Percentiles rank a stretch among this genome's conserved stretches.
These are phyloP conservation scores for Gorsachius goisagi DNA, from an alignment of 2,113 vertebrate species.

Conservation along the genomic window DNA sequence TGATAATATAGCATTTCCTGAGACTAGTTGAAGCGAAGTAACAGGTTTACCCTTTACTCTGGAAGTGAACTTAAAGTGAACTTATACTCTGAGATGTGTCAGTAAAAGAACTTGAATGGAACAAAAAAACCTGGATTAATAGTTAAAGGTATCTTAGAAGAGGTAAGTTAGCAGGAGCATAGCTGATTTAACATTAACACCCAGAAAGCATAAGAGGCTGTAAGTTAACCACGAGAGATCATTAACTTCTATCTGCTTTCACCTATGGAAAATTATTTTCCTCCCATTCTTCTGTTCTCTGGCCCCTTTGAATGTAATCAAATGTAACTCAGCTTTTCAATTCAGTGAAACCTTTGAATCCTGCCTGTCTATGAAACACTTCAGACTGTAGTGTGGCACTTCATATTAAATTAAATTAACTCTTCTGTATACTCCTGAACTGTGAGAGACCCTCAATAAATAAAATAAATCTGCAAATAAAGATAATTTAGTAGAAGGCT, in stretches of 20 bases:
- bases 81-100: not conserved
- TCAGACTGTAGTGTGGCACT: not conserved
- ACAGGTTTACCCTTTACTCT: not conserved
- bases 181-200: not conserved
- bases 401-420: not conserved
- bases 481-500: not conserved
- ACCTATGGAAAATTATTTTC: not conserved
- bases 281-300: not conserved
- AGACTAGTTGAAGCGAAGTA: not conserved
- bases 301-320: not conserved
- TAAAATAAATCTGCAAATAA: not conserved
- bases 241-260: slow-evolving; percentile 2
- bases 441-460: not conserved
- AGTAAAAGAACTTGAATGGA: not conserved
- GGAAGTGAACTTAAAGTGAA: not conserved
- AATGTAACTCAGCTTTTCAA: not conserved
- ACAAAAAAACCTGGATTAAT: not conserved
- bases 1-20: not conserved
- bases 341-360: slow-evolving; percentile 1
- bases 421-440: not conserved
- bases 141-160: not conserved
- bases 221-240: not conserved
- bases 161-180: not conserved
- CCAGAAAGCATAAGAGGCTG: not conserved
- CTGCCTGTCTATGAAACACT: not conserved